Evolutionary conservation across 2,888 invertebrate genomes (phyloP).

Genomic region (Elgonia sp.): DNA sequence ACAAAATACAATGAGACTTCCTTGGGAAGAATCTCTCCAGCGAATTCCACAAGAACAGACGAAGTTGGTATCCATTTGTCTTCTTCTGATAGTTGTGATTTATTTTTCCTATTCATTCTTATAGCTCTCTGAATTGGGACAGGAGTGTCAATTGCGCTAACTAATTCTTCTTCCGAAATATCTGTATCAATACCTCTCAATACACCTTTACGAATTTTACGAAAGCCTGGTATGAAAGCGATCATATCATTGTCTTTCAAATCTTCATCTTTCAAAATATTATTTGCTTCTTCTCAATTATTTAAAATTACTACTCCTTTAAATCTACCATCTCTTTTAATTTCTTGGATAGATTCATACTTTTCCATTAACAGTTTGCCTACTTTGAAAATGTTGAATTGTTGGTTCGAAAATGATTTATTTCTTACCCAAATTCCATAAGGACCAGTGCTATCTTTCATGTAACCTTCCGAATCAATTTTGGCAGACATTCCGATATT

Average conservation of each 20-base stretch:
- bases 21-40: slow-evolving; percentile 20
- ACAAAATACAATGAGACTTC: slow-evolving; percentile 13
- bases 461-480: not conserved
- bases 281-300: slow-evolving; percentile 41
- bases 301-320: slow-evolving; percentile 48
- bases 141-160: not conserved
- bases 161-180: not conserved
- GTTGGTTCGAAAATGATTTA: not conserved
- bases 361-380: not conserved
- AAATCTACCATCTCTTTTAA: slow-evolving; percentile 40
- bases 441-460: not conserved
- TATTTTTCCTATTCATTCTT: slow-evolving; percentile 36
- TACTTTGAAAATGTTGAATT: not conserved
- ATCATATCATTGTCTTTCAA: slow-evolving; percentile 12
- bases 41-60: slow-evolving; percentile 31
- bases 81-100: slow-evolving; percentile 1
- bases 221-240: slow-evolving; percentile 36
- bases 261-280: slow-evolving; percentile 21
- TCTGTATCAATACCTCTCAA: slow-evolving; percentile 32
- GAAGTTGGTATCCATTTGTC: slow-evolving; percentile 49
- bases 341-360: slow-evolving; percentile 12
- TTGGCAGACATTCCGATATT: not conserved
- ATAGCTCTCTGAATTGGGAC: not conserved
- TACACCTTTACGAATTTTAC: slow-evolving; percentile 17
- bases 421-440: not conserved